Base-by-base conservation (phyloP, 2,113 vertebrate species). In the Macquaria australasica region DNA sequence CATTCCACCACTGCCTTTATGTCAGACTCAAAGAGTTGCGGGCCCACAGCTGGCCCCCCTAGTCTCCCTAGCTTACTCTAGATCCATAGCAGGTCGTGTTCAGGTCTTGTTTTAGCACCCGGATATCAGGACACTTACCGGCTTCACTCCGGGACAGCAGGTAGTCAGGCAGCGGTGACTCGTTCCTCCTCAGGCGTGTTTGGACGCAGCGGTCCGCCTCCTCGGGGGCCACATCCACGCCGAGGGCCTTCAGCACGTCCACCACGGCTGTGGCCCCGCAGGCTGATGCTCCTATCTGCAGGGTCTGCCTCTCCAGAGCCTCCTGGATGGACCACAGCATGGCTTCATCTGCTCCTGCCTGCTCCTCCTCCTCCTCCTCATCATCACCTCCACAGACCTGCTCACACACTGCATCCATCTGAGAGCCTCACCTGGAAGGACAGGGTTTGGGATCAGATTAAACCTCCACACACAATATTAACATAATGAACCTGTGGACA, bases 251-350 rank as follows among this genome's bases (percentile, higher is more conserved):
- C 50, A 96, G 87, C 8, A 95, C 95, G 31, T 96, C 95, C 84
- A 96, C 90, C 41, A 96, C 93, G 0, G 96, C 96, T 0, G 96
- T 96, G 76, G 95, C 95, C 16, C 96, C 96, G 56, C 96, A 96
- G 8, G 95, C 94, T 0, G 95, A 96, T 0, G 77, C 90, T 9
- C 95, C 96, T 3, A 96, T 96, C 93, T 96, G 96, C 66, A 93
- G 82, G 1, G 94, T 95, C 89, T 96, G 95, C 80, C 90, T 94
- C 90, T 95, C 89, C 48, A 94, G 48, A 1, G 96, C 96, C 89
- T 96, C 95, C 79, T 90, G 91, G 69, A 96, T 20, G 76, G 94
- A 94, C 96, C 96, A 96, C 84, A 96, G 86, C 94, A 96, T 96
- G 81, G 93, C 94, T 9, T 51, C 51, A 5, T 56, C 79, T 7